Evolutionary conservation across 2,113 vertebrate genomes (phyloP).

Genomic region (Stigmatopora nigra): DNA sequence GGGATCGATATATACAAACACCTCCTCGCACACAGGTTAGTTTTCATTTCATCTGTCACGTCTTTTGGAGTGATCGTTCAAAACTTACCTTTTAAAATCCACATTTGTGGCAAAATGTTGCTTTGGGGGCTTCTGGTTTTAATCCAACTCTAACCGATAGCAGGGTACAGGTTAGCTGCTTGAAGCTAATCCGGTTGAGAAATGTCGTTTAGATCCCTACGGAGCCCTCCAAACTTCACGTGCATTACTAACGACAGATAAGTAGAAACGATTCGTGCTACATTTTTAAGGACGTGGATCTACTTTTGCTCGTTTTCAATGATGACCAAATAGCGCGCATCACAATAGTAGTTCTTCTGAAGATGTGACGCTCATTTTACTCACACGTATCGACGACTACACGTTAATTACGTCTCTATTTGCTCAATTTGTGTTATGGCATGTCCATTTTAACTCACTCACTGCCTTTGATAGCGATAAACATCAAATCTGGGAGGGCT

Average conservation of each 20-base stretch:
- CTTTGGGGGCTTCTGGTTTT: background rate
- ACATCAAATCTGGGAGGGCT: too few species aligned
- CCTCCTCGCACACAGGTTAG: conserved; percentile 27
- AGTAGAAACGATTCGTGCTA: background rate
- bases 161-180: conserved; percentile 20
- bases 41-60: background rate
- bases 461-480: too few species aligned
- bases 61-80: background rate
- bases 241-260: background rate
- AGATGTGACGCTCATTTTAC: conserved; percentile 6
- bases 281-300: conserved; percentile 2
- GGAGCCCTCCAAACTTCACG: background rate
- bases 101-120: too few species aligned
- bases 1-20: conserved; percentile 1
- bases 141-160: conserved; percentile 29
- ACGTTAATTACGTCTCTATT: conserved; percentile 10
- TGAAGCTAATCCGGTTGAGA: conserved; percentile 5
- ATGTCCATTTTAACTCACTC: background rate
- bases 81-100: background rate
- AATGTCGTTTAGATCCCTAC: background rate
- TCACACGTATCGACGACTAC: background rate
- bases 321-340: background rate
- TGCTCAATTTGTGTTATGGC: background rate
- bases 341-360: background rate
- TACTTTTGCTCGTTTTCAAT: background rate